Conservation (phyloP, 1,140 invertebrate genomes). For the Brevipalpus yothersi region DNA sequence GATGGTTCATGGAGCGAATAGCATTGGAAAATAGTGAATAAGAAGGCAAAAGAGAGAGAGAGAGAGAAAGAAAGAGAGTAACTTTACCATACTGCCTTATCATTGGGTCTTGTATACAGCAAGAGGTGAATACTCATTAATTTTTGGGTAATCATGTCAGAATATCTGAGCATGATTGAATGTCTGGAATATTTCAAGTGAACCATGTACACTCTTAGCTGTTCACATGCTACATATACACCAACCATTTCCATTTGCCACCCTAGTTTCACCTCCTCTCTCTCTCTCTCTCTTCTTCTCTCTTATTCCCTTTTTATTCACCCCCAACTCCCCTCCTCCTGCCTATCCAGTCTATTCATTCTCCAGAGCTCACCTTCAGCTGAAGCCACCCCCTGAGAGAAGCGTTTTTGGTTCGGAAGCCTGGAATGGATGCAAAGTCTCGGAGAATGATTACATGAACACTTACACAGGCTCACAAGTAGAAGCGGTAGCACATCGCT, state of each 20-base stretch:
- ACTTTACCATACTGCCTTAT: too few species aligned
- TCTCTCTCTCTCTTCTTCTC: too few species aligned
- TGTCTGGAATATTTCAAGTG: not conserved
- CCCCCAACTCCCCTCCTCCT: too few species aligned
- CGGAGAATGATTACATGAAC: too few species aligned
- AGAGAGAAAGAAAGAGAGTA: not conserved
- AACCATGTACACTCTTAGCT: not conserved
- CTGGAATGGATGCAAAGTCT: too few species aligned
- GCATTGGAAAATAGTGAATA: not conserved
- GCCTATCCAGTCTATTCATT: too few species aligned
- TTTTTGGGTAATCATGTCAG: not conserved
- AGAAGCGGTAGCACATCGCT: not conserved
- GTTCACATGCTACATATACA: not conserved
- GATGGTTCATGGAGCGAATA: not conserved
- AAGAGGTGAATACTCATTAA: not conserved
- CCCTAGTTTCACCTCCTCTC: too few species aligned
- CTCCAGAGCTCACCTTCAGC: too few species aligned
- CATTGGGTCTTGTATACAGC: too few species aligned
- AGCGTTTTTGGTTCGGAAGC: not conserved
- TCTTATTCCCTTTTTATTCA: too few species aligned
- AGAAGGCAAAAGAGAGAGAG: not conserved
- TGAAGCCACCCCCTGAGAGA: not conserved
- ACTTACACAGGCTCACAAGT: too few species aligned
- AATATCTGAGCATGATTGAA: not conserved
- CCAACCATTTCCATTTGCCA: too few species aligned